A percentile compares a stretch with the other conserved stretches of the same genome.
These are phyloP conservation scores for Drosophila trapezifrons DNA, from an alignment of 1,140 invertebrate species.

Conservation along the genomic window DNA sequence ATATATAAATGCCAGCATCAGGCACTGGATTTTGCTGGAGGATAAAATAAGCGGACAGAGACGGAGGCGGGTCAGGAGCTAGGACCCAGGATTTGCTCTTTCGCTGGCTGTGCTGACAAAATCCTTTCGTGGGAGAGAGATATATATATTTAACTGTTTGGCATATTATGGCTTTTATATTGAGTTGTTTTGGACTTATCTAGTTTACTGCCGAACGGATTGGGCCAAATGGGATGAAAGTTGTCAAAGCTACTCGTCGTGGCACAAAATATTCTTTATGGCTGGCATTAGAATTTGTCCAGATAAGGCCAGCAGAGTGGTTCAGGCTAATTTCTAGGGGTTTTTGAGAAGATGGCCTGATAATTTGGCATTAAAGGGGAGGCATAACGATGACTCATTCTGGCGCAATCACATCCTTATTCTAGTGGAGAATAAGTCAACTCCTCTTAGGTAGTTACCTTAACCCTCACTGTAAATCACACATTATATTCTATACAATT, in stretches of 20 bases:
- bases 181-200: constrained; percentile 83
- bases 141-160: constrained; percentile 70
- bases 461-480: background rate
- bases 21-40: constrained; percentile 21
- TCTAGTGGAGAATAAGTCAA: too few species aligned
- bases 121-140: constrained; percentile 37
- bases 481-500: background rate
- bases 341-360: constrained; percentile 22
- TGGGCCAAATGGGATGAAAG: constrained; percentile 52
- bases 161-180: constrained; percentile 82
- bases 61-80: constrained; percentile 9
- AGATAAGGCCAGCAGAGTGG: constrained; percentile 23
- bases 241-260: constrained; percentile 28
- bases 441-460: too few species aligned
- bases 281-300: constrained; percentile 54
- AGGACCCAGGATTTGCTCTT: constrained; percentile 21
- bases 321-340: constrained; percentile 45
- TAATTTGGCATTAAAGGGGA: constrained; percentile 60
- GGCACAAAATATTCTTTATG: constrained; percentile 52
- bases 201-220: constrained; percentile 71
- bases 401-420: too few species aligned
- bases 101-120: constrained; percentile 55
- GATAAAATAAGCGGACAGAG: constrained; percentile 17
- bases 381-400: background rate
- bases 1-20: constrained; percentile 60